Evolutionary conservation across 2,113 vertebrate species (phyloP).

Genomic region (Pelusios castaneus): DNA sequence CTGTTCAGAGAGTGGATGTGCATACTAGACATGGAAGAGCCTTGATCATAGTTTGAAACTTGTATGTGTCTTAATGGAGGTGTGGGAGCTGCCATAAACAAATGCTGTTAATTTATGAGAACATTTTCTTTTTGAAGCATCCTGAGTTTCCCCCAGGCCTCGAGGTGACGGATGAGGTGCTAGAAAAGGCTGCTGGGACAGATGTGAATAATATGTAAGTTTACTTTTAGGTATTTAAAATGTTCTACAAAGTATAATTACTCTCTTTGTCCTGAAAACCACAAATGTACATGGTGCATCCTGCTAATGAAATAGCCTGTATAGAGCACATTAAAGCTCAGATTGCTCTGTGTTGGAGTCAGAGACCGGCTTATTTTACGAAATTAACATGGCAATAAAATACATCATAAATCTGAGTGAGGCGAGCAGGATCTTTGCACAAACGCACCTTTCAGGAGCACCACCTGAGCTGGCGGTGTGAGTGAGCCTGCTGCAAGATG

Average conservation of each 20-base stretch:
- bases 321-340: not conserved
- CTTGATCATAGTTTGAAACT: not conserved
- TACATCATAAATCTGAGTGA: not conserved
- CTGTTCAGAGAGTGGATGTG: not conserved
- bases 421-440: not conserved
- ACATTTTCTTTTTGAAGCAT: slow-evolving; percentile 75
- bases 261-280: not conserved
- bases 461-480: not conserved
- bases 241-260: not conserved
- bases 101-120: not conserved
- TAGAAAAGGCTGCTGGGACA: slow-evolving; percentile 91
- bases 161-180: slow-evolving; percentile 88
- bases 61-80: not conserved
- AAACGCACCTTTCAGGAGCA: not conserved
- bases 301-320: not conserved
- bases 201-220: slow-evolving; percentile 97
- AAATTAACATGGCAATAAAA: not conserved
- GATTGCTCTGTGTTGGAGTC: not conserved
- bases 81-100: not conserved
- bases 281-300: not conserved
- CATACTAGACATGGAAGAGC: not conserved
- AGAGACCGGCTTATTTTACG: not conserved
- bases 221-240: not conserved
- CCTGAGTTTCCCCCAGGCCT: slow-evolving; percentile 89
- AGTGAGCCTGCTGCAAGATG: not conserved